Percentiles rank a stretch among this genome's conserved stretches.
These are phyloP conservation scores for Chionodraco myersi DNA, from an alignment of 2,113 vertebrate species.

Conservation along the genomic window DNA sequence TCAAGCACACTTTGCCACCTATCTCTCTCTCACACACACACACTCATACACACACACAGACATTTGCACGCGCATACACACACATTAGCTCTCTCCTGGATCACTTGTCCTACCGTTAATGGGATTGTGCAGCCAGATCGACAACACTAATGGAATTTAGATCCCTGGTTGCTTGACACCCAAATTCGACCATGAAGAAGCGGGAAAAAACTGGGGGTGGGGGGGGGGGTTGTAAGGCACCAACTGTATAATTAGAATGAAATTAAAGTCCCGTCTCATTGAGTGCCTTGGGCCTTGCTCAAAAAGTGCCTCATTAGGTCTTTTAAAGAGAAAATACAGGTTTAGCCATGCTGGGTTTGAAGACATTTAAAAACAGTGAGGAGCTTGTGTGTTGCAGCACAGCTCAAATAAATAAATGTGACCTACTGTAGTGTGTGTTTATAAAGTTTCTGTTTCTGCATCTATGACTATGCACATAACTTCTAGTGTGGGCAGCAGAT, in stretches of 20 bases:
- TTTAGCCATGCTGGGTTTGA: background rate
- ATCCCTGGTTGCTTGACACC: constrained; percentile 51
- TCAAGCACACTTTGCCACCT: constrained; percentile 3
- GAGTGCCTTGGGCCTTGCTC: constrained; percentile 18
- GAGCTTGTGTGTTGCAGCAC: background rate
- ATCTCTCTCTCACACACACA: background rate
- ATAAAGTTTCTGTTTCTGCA: background rate
- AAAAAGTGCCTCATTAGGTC: constrained; percentile 23
- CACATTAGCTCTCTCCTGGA: background rate
- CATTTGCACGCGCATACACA: background rate
- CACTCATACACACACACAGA: background rate
- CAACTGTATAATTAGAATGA: constrained; percentile 45
- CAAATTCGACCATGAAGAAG: constrained; percentile 46
- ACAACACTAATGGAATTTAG: constrained; percentile 56
- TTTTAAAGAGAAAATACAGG: constrained; percentile 24
- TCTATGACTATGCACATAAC: background rate
- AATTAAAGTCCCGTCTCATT: constrained; percentile 35
- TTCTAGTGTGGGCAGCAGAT: constrained; percentile 38
- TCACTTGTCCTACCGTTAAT: constrained; percentile 52
- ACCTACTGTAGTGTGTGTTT: background rate
- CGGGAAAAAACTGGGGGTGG: background rate
- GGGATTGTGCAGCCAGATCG: constrained; percentile 43
- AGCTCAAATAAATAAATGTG: constrained; percentile 14
- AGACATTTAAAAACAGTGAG: constrained; percentile 1
- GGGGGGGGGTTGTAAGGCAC: constrained; percentile 19